These are phyloP conservation scores for Podocnemis expansa DNA, from an alignment of 2,113 vertebrate genomes.

Conservation along the genomic window DNA sequence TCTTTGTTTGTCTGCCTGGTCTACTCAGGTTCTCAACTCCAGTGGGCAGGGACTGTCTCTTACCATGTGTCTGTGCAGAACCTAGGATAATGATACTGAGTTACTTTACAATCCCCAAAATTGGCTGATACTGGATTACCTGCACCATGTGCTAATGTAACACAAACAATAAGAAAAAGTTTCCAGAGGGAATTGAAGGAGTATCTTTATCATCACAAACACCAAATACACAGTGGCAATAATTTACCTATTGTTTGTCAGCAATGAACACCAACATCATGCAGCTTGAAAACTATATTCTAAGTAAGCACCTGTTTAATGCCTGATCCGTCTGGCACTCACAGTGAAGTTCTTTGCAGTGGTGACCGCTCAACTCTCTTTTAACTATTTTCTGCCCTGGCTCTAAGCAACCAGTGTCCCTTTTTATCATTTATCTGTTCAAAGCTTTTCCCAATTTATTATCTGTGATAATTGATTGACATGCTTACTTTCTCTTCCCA, in stretches of 20 bases:
- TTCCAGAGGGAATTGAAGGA: neutral
- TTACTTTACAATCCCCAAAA: neutral
- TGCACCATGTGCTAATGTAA: neutral
- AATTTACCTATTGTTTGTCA: neutral
- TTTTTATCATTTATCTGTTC: conserved; percentile 66
- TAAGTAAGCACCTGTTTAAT: neutral
- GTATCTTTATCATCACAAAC: no score
- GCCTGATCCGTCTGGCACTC: conserved; percentile 37
- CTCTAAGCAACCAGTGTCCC: conserved; percentile 60
- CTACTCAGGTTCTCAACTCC: neutral
- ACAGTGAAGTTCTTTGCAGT: neutral
- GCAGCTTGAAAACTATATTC: neutral
- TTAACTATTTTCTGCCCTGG: conserved; percentile 62
- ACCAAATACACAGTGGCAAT: neutral
- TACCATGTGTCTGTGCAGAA: neutral
- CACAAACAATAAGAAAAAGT: neutral
- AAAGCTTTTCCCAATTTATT: conserved; percentile 66
- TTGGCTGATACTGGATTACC: neutral
- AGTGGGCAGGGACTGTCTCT: neutral
- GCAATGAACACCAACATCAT: neutral
- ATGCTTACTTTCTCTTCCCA: conserved; percentile 66
- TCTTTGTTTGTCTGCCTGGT: neutral
- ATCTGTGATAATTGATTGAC: conserved; percentile 56
- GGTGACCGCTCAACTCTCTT: conserved; percentile 42
- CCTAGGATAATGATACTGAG: neutral